Evolutionary conservation across 2,888 invertebrate genomes (phyloP), one percentile per base, ranked within the genome.

Genomic region (Pemphredon lugubris): DNA sequence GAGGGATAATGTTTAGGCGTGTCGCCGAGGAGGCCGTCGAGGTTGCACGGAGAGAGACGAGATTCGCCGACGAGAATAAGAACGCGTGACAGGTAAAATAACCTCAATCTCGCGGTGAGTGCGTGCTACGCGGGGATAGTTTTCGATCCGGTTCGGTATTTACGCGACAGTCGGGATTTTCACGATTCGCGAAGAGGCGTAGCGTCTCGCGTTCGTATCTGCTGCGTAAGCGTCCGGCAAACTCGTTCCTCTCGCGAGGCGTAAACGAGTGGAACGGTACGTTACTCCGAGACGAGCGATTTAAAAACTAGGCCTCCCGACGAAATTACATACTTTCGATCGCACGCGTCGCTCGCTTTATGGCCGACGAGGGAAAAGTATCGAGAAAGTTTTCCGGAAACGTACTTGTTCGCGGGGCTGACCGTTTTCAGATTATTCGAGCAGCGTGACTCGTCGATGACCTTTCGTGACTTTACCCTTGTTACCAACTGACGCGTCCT

Each of bases 81-180:
- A 72, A 76, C 80, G 80, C 81, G 79, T 80, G 80, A 80, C 80
- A 80, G 80, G 80, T 80, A 81, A 70, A 65, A 57, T 69, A 67
- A 66, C 68, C 68, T 77, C 65, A 59, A 77, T 60, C 44, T 1
- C n/a, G n/a, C n/a, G n/a, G n/a, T n/a, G n/a, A n/a, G n/a, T n/a
- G n/a, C n/a, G n/a, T n/a, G n/a, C n/a, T n/a, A n/a, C n/a, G n/a
- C n/a, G n/a, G n/a, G n/a, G n/a, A n/a, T n/a, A n/a, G n/a, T n/a
- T n/a, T n/a, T n/a, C n/a, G n/a, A n/a, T n/a, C n/a, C n/a, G n/a
- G n/a, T n/a, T n/a, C n/a, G n/a, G n/a, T 11, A 23, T 16, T 14
- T 3, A 42, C 6, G 40, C 6, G 20, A 16, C 16, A n/a, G 4
- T 26, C 26, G 26, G 4, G 26, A 7, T 26, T 21, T 14, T n/a